Evolutionary conservation across 2,888 invertebrate species (phyloP).

Genomic region (Isotomurus palustris): DNA sequence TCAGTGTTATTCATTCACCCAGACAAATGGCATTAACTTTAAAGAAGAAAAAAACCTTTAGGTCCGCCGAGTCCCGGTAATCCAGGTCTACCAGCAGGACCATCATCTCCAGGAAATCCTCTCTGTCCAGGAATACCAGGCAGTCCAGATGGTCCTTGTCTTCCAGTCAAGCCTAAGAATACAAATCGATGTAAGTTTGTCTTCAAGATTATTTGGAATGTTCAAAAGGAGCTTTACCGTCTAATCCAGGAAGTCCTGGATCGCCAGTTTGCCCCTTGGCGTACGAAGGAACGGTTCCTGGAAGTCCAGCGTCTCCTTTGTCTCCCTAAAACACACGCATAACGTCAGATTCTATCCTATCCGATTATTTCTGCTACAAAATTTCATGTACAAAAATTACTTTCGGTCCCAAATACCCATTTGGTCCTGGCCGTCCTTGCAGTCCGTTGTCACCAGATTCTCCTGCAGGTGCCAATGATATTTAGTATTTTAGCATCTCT

Average conservation of each 20-base stretch:
- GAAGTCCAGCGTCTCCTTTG: conserved; percentile 28
- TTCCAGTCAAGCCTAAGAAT: conserved; percentile 10
- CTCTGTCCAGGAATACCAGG: conserved; percentile 49
- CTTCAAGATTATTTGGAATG: too few species aligned
- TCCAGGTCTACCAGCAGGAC: conserved; percentile 30
- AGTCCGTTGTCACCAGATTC: conserved; percentile 59
- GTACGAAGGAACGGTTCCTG: conserved; percentile 15
- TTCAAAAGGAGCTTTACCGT: conserved; percentile 25
- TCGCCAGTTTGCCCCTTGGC: conserved; percentile 34
- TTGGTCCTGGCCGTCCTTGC: conserved; percentile 50
- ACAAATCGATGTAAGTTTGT: too few species aligned
- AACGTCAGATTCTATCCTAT: not conserved
- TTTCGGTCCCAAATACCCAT: conserved; percentile 32
- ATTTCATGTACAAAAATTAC: conserved; percentile 8
- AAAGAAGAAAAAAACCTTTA: not conserved
- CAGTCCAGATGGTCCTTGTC: conserved; percentile 16
- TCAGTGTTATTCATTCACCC: too few species aligned
- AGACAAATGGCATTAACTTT: too few species aligned
- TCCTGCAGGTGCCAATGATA: conserved; percentile 54
- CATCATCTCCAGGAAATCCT: conserved; percentile 47
- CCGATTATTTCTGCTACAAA: not conserved
- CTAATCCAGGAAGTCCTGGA: conserved; percentile 39
- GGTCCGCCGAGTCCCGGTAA: conserved; percentile 21
- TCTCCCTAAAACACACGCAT: conserved; percentile 19
- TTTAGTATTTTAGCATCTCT: not conserved